Evolutionary conservation across 2,888 invertebrate species (phyloP), one percentile per base, ranked within the genome.

Genomic region (Embidobia sp.): DNA sequence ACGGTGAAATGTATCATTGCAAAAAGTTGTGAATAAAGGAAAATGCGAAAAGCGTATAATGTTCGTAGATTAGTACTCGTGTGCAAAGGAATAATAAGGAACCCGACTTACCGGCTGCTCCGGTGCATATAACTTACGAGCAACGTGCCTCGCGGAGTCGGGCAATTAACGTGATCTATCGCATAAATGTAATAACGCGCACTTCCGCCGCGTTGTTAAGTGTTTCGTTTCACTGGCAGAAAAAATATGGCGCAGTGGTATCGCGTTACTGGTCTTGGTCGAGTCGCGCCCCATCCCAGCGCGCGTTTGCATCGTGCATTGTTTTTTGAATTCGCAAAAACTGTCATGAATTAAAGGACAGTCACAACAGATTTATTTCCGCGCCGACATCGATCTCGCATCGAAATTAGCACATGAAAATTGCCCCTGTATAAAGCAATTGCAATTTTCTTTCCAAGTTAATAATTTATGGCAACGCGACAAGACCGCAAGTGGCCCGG

Each of bases 121-220:
- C 72, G 67, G 70, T 33, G 77, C 72, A 77, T 80, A 81, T 87
- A 86, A 87, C 81, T 87, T 87, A 87, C 84, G 85, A 79, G 82
- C 81, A 81, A 82, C 85, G 85, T 84, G 84, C 80, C 73, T 79
- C 80, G 82, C 82, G 82, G 66, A 84, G 78, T 81, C 78, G 81
- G 78, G 85, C 87, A 87, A 87, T 87, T 87, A 87, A 86, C 85
- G 82, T 87, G 87, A 87, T 87, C 85, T 87, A 87, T 86, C 82
- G 86, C 82, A 72, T 79, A 82, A 80, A 84, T 83, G 86, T 87
- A 86, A 87, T 87, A 87, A 86, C 86, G 84, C 83, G 81, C 79
- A 84, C 79, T 83, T 81, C 82, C 82, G 79, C 49, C 80, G 76
- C 74, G 80, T 84, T 84, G 82, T 80, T 61, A 84, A 85, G 81